A percentile compares a stretch with the other conserved stretches of the same genome.
Conservation (phyloP, 2,797 vertebrate species). For the Epinephelus coioides region DNA sequence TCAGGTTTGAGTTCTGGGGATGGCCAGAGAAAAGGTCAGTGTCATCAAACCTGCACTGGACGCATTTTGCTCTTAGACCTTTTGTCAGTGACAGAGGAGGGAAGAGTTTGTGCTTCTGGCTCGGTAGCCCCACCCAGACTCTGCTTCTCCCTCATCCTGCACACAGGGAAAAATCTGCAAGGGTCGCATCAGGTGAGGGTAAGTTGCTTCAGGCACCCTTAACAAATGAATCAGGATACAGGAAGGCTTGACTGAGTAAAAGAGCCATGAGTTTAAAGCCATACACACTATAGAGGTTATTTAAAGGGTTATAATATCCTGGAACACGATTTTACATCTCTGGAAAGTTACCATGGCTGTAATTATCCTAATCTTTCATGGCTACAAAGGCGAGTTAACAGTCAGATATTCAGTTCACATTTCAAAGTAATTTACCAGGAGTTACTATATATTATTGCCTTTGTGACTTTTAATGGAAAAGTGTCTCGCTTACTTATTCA, state of each 20-base stretch:
- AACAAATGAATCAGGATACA: neutral
- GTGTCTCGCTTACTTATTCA: neutral
- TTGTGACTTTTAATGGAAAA: slow-evolving; percentile 14
- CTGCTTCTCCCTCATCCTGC: neutral
- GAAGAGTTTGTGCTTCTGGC: slow-evolving; percentile 1
- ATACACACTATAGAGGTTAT: no score
- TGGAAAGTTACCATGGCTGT: neutral
- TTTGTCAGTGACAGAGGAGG: slow-evolving; percentile 39
- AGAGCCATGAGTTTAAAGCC: neutral
- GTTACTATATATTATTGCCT: neutral
- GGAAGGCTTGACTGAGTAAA: neutral
- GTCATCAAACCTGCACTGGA: slow-evolving; percentile 45
- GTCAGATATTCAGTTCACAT: neutral
- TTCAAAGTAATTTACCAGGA: neutral
- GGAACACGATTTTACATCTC: neutral
- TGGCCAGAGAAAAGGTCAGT: slow-evolving; percentile 45
- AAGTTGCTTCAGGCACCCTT: neutral
- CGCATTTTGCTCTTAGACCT: slow-evolving; percentile 36
- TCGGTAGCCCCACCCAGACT: neutral
- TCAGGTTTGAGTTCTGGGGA: slow-evolving; percentile 43
- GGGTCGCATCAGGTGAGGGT: neutral
- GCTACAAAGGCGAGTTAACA: neutral
- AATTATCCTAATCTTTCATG: neutral
- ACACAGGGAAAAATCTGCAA: neutral
- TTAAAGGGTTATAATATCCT: neutral